Evolutionary conservation across 2,888 invertebrate genomes (phyloP).

Genomic region (Orchesellides sinensis): DNA sequence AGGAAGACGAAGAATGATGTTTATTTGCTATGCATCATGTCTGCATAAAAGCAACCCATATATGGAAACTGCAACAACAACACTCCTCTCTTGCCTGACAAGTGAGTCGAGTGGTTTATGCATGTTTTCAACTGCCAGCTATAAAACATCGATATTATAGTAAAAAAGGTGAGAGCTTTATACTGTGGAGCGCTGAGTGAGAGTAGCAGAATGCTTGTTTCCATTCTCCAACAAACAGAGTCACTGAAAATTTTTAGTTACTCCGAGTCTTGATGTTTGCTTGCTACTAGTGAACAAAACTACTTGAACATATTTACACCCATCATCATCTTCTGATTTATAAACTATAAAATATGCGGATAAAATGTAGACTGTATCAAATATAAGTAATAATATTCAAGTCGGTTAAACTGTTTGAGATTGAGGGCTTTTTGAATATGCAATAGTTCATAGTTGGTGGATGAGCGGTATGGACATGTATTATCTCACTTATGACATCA

Average conservation of each 20-base stretch:
- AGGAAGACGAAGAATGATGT: not conserved
- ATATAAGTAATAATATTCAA: no score
- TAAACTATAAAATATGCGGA: no score
- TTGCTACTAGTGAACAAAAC: not conserved
- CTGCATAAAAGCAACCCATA: slow-evolving; percentile 45
- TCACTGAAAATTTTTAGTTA: not conserved
- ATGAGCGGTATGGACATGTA: no score
- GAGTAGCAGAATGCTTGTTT: no score
- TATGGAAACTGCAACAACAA: slow-evolving; percentile 53
- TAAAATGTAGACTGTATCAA: no score
- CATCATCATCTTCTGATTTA: not conserved
- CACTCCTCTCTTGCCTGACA: slow-evolving; percentile 31
- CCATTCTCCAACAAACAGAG: no score
- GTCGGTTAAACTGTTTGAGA: no score
- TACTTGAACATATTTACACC: not conserved
- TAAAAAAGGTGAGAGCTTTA: slow-evolving; percentile 13
- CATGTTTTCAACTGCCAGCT: slow-evolving; percentile 26
- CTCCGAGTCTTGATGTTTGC: not conserved
- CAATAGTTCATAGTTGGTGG: no score
- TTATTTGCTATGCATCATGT: slow-evolving; percentile 30
- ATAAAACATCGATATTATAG: slow-evolving; percentile 22
- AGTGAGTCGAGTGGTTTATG: slow-evolving; percentile 39
- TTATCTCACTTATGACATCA: no score
- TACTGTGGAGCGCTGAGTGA: not conserved
- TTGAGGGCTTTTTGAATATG: no score